Evolutionary conservation across 2,888 invertebrate genomes (phyloP).

Genomic region (Scelioninae gen. 1): DNA sequence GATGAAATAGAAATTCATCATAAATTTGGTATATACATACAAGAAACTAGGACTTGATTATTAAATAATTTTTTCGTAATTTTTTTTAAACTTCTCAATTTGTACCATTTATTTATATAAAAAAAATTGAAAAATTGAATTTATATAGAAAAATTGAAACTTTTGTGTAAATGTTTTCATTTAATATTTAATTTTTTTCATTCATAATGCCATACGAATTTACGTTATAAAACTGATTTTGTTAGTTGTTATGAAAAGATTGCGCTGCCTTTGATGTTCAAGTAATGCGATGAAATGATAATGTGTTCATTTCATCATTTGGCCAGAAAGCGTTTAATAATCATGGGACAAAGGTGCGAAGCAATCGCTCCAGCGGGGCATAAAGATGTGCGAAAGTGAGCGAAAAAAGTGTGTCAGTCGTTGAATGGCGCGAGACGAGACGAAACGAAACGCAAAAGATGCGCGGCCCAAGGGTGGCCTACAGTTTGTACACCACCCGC

Average conservation of each 20-base stretch:
- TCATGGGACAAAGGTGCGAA: slow-evolving; percentile 12
- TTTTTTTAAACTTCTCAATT: too few relatives aligned
- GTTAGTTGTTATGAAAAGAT: too few relatives aligned
- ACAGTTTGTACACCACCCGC: slow-evolving; percentile 18
- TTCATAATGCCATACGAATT: background rate
- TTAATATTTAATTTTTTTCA: too few relatives aligned
- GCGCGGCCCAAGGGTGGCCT: slow-evolving; percentile 5
- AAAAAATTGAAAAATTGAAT: too few relatives aligned
- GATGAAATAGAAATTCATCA: too few relatives aligned
- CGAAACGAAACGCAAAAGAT: slow-evolving; percentile 26
- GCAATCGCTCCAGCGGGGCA: slow-evolving; percentile 3
- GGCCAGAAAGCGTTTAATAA: slow-evolving; percentile 11
- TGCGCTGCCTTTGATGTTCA: background rate
- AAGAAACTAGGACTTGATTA: too few relatives aligned
- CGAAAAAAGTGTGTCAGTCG: slow-evolving; percentile 56
- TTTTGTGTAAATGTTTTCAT: too few relatives aligned
- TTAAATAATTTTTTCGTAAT: too few relatives aligned
- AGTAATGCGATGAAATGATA: slow-evolving; percentile 1
- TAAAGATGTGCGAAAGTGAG: slow-evolving; percentile 22
- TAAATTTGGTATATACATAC: too few relatives aligned
- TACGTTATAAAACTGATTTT: too few relatives aligned
- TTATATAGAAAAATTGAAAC: too few relatives aligned
- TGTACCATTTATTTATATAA: too few relatives aligned
- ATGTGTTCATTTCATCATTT: slow-evolving; percentile 8
- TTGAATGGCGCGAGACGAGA: slow-evolving; percentile 52